Conservation (phyloP, 2,888 invertebrate genomes). For the Melanchra persicariae region DNA sequence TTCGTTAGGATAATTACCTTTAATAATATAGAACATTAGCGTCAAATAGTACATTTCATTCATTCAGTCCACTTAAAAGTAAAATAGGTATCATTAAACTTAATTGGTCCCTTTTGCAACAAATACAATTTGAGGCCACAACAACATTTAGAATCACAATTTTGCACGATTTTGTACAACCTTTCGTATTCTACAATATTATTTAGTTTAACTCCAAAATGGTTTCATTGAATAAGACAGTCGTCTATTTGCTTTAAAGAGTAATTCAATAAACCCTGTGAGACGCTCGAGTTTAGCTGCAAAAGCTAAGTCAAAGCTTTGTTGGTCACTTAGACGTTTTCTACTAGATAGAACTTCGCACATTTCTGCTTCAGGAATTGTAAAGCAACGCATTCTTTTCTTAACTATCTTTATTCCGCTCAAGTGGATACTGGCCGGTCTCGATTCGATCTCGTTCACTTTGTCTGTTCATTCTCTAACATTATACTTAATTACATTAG, state of each 20-base stretch:
- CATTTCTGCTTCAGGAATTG: conserved; percentile 47
- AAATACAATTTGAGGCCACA: conserved; percentile 1
- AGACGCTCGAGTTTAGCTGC: conserved; percentile 39
- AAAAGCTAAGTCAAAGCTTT: conserved; percentile 56
- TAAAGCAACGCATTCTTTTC: conserved; percentile 45
- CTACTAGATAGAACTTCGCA: conserved; percentile 44
- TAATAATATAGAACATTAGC: conserved; percentile 14
- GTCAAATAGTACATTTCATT: conserved; percentile 20
- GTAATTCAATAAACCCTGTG: conserved; percentile 37
- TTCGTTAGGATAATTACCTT: conserved; percentile 18
- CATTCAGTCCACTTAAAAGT: conserved; percentile 1
- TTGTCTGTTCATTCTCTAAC: conserved; percentile 38
- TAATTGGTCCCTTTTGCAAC: conserved; percentile 23
- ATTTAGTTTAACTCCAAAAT: neutral
- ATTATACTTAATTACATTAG: conserved; percentile 55
- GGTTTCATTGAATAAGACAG: neutral
- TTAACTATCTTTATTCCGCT: conserved; percentile 51
- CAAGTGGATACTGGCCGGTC: conserved; percentile 33
- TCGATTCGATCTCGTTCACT: conserved; percentile 52
- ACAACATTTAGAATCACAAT: neutral
- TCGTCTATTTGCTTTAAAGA: conserved; percentile 23
- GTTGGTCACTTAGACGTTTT: conserved; percentile 54
- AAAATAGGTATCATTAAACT: conserved; percentile 22
- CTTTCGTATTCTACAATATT: neutral
- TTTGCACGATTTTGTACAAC: neutral